Evolutionary conservation across 2,888 invertebrate genomes (phyloP).

Genomic region (Griposia aprilina): DNA sequence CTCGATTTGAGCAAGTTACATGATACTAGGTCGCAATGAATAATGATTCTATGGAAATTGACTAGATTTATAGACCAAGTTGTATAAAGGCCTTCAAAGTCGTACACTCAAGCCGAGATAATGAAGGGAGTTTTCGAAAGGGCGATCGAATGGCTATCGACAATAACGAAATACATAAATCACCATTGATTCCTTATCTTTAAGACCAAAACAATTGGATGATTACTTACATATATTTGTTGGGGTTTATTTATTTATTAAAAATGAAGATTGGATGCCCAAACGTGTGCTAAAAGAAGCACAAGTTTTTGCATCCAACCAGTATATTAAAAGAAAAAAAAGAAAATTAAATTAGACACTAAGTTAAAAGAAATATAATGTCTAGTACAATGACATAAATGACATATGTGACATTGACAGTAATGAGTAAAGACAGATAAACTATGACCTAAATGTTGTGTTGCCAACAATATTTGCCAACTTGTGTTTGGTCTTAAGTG

Average conservation of each 20-base stretch:
- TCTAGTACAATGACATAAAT: too few relatives aligned
- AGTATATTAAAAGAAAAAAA: too few relatives aligned
- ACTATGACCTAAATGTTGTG: too few relatives aligned
- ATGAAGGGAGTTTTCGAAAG: slow-evolving; percentile 50
- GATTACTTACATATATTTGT: slow-evolving; percentile 44
- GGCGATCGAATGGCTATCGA: slow-evolving; percentile 56
- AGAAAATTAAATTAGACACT: too few relatives aligned
- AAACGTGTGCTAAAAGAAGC: too few relatives aligned
- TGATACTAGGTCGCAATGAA: slow-evolving; percentile 45
- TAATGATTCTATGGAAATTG: slow-evolving; percentile 63
- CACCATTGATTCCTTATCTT: slow-evolving; percentile 64
- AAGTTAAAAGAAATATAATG: too few relatives aligned
- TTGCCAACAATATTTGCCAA: slow-evolving; percentile 8
- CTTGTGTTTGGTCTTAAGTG: slow-evolving; percentile 15
- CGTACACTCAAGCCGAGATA: slow-evolving; percentile 49
- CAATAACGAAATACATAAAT: slow-evolving; percentile 67
- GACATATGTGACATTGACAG: too few relatives aligned
- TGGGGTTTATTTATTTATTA: too few relatives aligned
- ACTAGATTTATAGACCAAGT: slow-evolving; percentile 59
- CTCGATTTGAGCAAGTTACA: slow-evolving; percentile 44
- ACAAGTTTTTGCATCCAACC: too few relatives aligned
- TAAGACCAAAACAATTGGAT: slow-evolving; percentile 57
- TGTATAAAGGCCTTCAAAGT: slow-evolving; percentile 48
- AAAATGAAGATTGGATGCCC: too few relatives aligned
- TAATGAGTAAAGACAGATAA: too few relatives aligned